Evolutionary conservation across 2,113 vertebrate genomes (phyloP).

Genomic region (Aptenodytes forsteri): DNA sequence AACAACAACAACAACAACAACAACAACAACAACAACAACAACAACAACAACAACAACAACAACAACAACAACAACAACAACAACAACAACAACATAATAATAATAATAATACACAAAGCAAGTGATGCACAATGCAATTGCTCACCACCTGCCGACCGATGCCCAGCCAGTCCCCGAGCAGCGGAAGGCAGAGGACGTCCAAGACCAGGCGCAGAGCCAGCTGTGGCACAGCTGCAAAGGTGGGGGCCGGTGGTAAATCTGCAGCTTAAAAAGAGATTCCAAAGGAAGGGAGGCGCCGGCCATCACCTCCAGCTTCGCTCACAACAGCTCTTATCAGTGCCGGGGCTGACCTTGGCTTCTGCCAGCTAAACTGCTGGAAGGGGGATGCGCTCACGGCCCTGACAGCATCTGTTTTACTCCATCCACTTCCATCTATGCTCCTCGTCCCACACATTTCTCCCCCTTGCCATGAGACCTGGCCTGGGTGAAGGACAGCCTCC

Average conservation of each 20-base stretch:
- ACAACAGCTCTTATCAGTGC: background rate
- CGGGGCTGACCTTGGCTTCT: background rate
- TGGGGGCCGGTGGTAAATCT: fast-evolving
- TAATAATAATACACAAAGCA: too few relatives aligned
- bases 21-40: too few relatives aligned
- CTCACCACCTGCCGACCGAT: too few relatives aligned
- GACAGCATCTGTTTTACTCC: background rate
- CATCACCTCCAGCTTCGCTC: background rate
- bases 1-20: too few relatives aligned
- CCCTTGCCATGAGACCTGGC: background rate
- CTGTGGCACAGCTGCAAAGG: background rate
- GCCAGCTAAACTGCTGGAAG: background rate
- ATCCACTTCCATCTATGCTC: background rate
- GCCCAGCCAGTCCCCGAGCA: too few relatives aligned
- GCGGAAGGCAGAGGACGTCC: too few relatives aligned
- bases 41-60: too few relatives aligned
- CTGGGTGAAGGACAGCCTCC: background rate
- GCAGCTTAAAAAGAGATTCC: background rate
- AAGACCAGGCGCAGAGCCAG: fast-evolving
- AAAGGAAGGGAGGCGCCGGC: background rate
- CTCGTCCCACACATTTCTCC: background rate
- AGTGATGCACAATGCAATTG: too few relatives aligned
- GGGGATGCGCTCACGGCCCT: fast-evolving
- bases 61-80: too few relatives aligned
- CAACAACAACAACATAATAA: too few relatives aligned